Evolutionary conservation across 2,888 invertebrate species (phyloP), one percentile per base, ranked within the genome.

Genomic region (Hirtodrosophila duncani): DNA sequence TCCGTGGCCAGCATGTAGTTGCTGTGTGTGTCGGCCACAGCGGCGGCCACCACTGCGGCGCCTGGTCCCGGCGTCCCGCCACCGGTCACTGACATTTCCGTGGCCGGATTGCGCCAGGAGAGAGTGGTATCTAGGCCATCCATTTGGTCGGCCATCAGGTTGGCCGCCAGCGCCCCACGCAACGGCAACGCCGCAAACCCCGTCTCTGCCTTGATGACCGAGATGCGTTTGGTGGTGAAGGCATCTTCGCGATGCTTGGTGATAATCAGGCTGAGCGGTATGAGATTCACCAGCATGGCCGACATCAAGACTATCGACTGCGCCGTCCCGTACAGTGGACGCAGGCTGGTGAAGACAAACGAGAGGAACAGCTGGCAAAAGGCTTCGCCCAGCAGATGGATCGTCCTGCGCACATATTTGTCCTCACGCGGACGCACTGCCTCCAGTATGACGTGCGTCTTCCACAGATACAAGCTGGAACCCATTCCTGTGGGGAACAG

Each of bases 351-450:
- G 38, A 87, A 85, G 3, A 86, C 87, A 39, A 86, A 86, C 3
- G 86, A 86, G 0, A 86, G 70, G 43, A 86, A 86, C 6, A 86
- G 68, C 57, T 86, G 87, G 45, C 86, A 86, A 53, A 86, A 86
- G 9, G 87, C 86, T 56, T 86, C 87, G 9, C 86, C 86, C 34
- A 85, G 86, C 10, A 86, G 56, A 26, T 83, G 85, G 16, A 86
- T 85, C 0, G 86, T 86, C 43, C 85, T 85, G 16, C 85, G 79
- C 2, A 86, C 87, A 29, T 83, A 86, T 53, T 86, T 86, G 38
- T 86, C 86, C 49, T 86, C 86, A 0, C 85, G 83, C 5, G 86
- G 86, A 23, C 86, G 85, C n/a, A 87, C 86, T 18, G 84, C 84
- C 59, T 86, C 86, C 37, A 86, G 56, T 33, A 86, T 86, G 3